Evolutionary conservation across 2,888 invertebrate species (phyloP), one percentile per base, ranked within the genome.

Genomic region (Ceramica pisi): DNA sequence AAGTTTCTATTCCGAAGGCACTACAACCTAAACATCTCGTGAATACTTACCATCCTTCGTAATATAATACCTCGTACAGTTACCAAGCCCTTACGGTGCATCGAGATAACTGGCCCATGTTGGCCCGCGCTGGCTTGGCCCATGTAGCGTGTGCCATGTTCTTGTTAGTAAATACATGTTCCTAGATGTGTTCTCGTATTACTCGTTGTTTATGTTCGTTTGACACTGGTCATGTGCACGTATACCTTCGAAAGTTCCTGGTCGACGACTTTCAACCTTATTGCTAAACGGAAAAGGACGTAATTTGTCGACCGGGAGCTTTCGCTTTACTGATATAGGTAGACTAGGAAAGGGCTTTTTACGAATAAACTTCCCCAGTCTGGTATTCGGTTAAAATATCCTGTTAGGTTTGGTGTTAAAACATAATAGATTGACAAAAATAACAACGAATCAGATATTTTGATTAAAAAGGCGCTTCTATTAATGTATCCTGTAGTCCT

Each of bases 21-120:
- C 12, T 38, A 26, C 14, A 57, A 31, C 31, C 64, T 21, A 9
- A 53, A 59, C 46, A 26, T 51, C 55, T 71, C 61, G 48, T 35
- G 6, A 60, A n/a, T 59, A 53, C 46, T 38, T n/a, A 14, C 46
- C 51, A n/a, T 61, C 55, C 55, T 62, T 71, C 78, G 78, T 71
- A 71, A 62, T 71, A 59, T 35, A 60, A 75, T 31, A 53, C 63
- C 48, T 12, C 26, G 62, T 79, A 72, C 79, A 72, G 71, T 59
- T 78, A 78, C 46, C 63, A 50, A 71, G 56, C 79, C 64, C 50
- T 66, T 80, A 60, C 80, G 67, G 59, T 67, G 75, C 67, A 76
- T 73, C 50, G 67, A 67, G 75, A 56, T 75, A 80, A 60, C 80
- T 68, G 68, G 60, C 57, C 55, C 64, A n/a, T 57, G 66, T 57